These are phyloP conservation scores for Nycteola revayana DNA, from an alignment of 2,888 invertebrate species.

Conservation along the genomic window DNA sequence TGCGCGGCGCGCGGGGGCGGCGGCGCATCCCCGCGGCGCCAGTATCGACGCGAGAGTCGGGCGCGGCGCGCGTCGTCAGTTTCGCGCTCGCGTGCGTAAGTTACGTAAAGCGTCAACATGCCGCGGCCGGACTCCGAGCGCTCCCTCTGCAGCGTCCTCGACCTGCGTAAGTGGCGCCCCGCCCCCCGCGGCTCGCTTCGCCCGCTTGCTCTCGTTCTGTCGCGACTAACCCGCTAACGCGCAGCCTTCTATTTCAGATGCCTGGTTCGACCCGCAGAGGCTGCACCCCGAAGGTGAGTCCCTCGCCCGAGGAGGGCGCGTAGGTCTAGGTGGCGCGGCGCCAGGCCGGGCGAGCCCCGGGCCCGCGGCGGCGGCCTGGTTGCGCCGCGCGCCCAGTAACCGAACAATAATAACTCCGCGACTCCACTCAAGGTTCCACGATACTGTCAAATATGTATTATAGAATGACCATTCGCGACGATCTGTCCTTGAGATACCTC, in stretches of 20 bases:
- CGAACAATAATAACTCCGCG: slow-evolving; percentile 55
- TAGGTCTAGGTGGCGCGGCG: slow-evolving; percentile 54
- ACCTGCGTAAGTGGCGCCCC: slow-evolving; percentile 69
- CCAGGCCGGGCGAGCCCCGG: slow-evolving; percentile 42
- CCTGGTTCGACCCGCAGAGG: slow-evolving; percentile 96
- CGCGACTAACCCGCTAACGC: slow-evolving; percentile 81
- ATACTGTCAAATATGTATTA: slow-evolving; percentile 37
- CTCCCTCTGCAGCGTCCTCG: slow-evolving; percentile 75
- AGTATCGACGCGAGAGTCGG: slow-evolving; percentile 82
- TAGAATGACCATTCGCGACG: slow-evolving; percentile 21
- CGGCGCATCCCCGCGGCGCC: slow-evolving; percentile 61
- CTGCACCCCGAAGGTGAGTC: slow-evolving; percentile 95
- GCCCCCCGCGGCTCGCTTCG: slow-evolving; percentile 52
- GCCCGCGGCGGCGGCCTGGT: not conserved
- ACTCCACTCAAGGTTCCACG: slow-evolving; percentile 49
- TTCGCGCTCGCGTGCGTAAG: slow-evolving; percentile 46
- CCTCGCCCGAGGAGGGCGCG: slow-evolving; percentile 44
- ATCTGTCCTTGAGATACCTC: slow-evolving; percentile 11
- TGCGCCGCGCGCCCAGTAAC: slow-evolving; percentile 26
- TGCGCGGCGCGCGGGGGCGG: slow-evolving; percentile 30
- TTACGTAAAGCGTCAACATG: slow-evolving; percentile 78
- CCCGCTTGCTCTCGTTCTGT: slow-evolving; percentile 60
- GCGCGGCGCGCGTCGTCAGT: slow-evolving; percentile 75
- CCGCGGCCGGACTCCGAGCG: slow-evolving; percentile 73
- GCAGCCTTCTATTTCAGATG: slow-evolving; percentile 89